Evolutionary conservation across 1,140 invertebrate species (phyloP).

Genomic region (Charaxes varanes): DNA sequence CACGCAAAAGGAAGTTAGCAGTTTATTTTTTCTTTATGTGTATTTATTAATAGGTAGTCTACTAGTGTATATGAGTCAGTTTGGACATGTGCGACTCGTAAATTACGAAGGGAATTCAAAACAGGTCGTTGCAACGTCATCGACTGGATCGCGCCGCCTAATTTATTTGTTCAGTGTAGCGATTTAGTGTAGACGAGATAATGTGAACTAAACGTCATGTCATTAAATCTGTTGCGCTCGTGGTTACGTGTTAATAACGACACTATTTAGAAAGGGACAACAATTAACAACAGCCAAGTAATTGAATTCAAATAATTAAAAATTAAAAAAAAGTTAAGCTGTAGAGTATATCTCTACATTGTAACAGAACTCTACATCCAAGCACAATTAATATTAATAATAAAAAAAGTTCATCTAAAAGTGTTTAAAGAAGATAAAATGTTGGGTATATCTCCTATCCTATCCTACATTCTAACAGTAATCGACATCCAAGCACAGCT

Average conservation of each 20-base stretch:
- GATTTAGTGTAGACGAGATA: constrained; percentile 17
- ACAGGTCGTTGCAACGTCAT: constrained; percentile 43
- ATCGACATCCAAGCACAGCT: no score
- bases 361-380: no score
- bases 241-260: constrained; percentile 1
- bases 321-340: no score
- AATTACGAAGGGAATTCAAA: constrained; percentile 51
- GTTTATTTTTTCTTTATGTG: constrained; percentile 56
- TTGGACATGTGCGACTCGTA: constrained; percentile 38
- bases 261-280: background rate
- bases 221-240: constrained; percentile 4
- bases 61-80: constrained; percentile 49
- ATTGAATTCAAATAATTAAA: background rate
- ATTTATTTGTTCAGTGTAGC: constrained; percentile 28
- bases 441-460: no score
- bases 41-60: constrained; percentile 58
- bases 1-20: constrained; percentile 67
- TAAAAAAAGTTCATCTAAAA: no score
- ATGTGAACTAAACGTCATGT: constrained; percentile 15
- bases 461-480: no score
- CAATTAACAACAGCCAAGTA: background rate
- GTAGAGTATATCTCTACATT: no score
- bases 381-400: no score
- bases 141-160: constrained; percentile 28
- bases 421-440: no score